Evolutionary conservation across 2,888 invertebrate genomes (phyloP).

Genomic region (Oligia fasciuncula): DNA sequence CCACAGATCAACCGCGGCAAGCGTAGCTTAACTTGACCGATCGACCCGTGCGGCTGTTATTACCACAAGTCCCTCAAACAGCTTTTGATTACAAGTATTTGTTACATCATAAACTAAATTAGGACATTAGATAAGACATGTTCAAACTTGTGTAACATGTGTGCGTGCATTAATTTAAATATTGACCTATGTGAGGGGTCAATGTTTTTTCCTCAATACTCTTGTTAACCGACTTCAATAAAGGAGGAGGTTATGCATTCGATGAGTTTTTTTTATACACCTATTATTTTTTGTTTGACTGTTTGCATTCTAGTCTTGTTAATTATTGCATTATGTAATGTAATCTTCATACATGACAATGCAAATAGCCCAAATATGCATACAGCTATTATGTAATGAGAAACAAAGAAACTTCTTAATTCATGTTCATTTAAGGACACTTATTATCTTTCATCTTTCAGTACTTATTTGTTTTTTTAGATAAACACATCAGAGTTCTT

Average conservation of each 20-base stretch:
- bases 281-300: not conserved
- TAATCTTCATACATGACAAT: constrained; percentile 3
- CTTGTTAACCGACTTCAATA: not conserved
- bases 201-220: constrained; percentile 9
- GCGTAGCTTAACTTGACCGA: not conserved
- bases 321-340: not conserved
- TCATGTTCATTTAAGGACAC: not conserved
- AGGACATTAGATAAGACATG: constrained; percentile 43
- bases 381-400: constrained; percentile 8
- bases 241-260: not conserved
- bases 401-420: constrained; percentile 12
- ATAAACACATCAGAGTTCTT: constrained; percentile 17
- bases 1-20: not conserved
- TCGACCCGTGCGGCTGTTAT: not conserved
- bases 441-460: constrained; percentile 1
- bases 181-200: constrained; percentile 31
- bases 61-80: not conserved
- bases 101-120: constrained; percentile 35
- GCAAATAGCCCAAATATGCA: not conserved
- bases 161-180: constrained; percentile 38
- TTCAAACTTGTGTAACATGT: constrained; percentile 32
- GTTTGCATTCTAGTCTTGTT: not conserved
- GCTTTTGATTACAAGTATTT: constrained; percentile 12
- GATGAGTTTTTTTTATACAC: not conserved
- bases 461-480: not conserved